Base-by-base conservation (phyloP, 2,797 vertebrate genomes). In the Anas acuta region DNA sequence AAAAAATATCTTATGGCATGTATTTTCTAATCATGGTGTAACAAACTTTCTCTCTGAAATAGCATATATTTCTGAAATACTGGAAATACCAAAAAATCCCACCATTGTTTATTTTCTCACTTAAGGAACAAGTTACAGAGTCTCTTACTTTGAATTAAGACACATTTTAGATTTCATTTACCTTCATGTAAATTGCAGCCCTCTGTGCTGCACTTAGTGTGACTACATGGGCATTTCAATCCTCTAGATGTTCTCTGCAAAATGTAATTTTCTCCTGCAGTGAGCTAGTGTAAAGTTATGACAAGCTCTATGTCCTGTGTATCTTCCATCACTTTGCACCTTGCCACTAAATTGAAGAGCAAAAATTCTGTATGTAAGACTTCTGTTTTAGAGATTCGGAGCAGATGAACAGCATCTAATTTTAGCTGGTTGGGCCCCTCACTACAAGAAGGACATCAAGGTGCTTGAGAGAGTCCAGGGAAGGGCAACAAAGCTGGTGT, bases 1-100 rank as follows among this genome's bases (percentile, higher is more conserved):
- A 67, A 92, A 87, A 56, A 72, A 62, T 10, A 49, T 7, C 4
- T 49, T 81, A 37, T 1, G 1, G 21, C 28, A 95, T 11, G 32
- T 9, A 57, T 88, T 84, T 84, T 84, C 79, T 79, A 83, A 53
- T 88, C 54, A 58, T 62, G 33, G 17, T 7, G 10, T 41, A 79
- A 54, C 13, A 58, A 87, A 61, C 5, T n/a, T 73, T 43, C 41
- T 81, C 47, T 87, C 74, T 94, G 69, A 94, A 95, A 89, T 32
- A 89, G 16, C 7, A 25, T 51, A 2, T 47, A 43, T 84, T 91
- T 84, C 58, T 84, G n/a, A 91, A 82, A 78, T 10, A 16, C 12
- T n/a, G 30, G 22, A 57, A 74, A 77, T 89, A 41, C 16, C 51
- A 26, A 83, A 20, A 81, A 86, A 79, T 54, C 5, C 45, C 54